Conservation (phyloP, 1,140 invertebrate genomes). For the Tetragnatha versicolor region DNA sequence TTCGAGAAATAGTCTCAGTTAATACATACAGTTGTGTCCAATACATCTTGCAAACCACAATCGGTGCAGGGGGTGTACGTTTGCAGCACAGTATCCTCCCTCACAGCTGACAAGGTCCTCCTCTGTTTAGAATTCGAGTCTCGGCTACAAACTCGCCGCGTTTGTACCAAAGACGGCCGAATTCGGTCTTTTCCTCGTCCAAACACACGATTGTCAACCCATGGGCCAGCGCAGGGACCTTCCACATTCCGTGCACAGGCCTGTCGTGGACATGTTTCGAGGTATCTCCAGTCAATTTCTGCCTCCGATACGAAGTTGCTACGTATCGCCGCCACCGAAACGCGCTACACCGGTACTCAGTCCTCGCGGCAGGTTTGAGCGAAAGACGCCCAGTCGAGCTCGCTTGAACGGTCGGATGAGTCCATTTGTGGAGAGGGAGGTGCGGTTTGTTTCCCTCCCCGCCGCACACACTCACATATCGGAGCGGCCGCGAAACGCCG, state of each 20-base stretch:
- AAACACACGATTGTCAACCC: background rate
- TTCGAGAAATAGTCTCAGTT: background rate
- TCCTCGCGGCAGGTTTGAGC: constrained; percentile 4
- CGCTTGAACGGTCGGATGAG: constrained; percentile 34
- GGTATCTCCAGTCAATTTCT: background rate
- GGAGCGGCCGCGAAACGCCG: background rate
- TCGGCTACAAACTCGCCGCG: background rate
- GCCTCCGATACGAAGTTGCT: background rate
- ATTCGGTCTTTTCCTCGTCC: background rate
- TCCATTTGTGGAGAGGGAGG: constrained; percentile 30
- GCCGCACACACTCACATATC: background rate
- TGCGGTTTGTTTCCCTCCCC: background rate
- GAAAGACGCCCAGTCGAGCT: constrained; percentile 37
- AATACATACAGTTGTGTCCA: constrained; percentile 2
- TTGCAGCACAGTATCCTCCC: background rate
- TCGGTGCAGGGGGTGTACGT: background rate
- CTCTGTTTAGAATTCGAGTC: constrained; percentile 14
- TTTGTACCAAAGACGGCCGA: too few relatives aligned
- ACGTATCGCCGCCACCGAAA: background rate
- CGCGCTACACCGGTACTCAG: background rate
- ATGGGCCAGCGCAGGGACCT: background rate
- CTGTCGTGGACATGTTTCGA: background rate
- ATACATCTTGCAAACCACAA: background rate
- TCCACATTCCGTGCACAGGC: background rate
- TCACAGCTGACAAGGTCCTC: constrained; percentile 31